Base-by-base conservation (phyloP, 2,113 vertebrate species). In the Xiphophorus hellerii region DNA sequence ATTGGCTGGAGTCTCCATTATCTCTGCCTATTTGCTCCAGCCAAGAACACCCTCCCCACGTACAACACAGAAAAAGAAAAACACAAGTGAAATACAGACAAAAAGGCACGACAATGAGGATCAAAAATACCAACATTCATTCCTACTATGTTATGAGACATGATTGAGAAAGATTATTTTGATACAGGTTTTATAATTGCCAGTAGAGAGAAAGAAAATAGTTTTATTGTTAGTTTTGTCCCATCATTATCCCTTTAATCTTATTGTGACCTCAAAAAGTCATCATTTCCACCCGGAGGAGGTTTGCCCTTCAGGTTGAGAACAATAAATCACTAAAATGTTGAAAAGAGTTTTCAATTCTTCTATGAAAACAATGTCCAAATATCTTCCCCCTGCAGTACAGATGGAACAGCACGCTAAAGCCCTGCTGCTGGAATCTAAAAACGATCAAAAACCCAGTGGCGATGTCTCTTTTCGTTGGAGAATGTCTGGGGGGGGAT, bases 391-490 rank as follows among this genome's bases (percentile, higher is more conserved):
- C 71, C 77, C 51, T 63, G 66, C 76, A 81, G 31, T 77, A 77
- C 5, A 54, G 28, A 75, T 54, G 3, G 30, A 75, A 61, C 37
- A 48, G 44, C 17, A 73, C 73, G 68, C 63, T 29, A 28, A 66
- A 60, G 54, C 64, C 68, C 73, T 48, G 69, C 54, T 67, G 60
- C 74, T 73, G n/a, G 39, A 63, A 67, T 83, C 69, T 74, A 74
- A 85, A 87, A 83, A 75, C 87, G 71, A 74, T 88, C 87, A 84
- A 83, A 42, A 85, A 87, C 82, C 69, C 22, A 48, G 29, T 48
- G 44, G 44, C 17, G 44, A 48, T 48, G 44, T 48, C 44, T 48
- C 14, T 48, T 17, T 17, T 20, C 44, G 0, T 17, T 20, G 44
- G 14, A 20, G 44, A 48, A 20, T 62, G 69, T 66, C 80, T 73